These are phyloP conservation scores for Actias luna DNA, from an alignment of 2,888 invertebrate species.

Conservation along the genomic window DNA sequence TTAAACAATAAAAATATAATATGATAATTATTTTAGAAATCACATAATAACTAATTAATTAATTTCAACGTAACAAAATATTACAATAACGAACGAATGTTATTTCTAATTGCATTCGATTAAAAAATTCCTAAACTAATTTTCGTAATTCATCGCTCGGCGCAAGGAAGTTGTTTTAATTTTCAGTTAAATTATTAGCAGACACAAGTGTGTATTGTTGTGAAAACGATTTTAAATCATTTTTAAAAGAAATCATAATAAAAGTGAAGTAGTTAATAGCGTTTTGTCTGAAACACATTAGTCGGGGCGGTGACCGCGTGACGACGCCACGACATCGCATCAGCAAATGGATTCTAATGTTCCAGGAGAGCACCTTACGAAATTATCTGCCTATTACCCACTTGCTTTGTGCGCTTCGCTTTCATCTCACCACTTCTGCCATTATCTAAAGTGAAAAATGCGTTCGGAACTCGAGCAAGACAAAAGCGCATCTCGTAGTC, in stretches of 20 bases:
- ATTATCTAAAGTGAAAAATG: slow-evolving; percentile 57
- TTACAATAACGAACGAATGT: no score
- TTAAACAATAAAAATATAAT: no score
- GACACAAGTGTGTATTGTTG: neutral
- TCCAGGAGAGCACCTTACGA: slow-evolving; percentile 53
- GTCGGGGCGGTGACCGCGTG: neutral
- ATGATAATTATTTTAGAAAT: no score
- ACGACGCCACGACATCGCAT: slow-evolving; percentile 17
- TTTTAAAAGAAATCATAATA: neutral
- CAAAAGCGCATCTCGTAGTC: slow-evolving; percentile 8
- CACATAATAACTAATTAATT: no score
- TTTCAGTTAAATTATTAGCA: neutral
- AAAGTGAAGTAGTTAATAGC: neutral
- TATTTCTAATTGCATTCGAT: neutral
- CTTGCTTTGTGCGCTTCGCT: slow-evolving; percentile 70
- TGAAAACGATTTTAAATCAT: neutral
- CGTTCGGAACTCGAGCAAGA: neutral
- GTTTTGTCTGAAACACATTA: neutral
- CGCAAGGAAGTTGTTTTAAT: neutral
- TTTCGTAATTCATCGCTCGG: neutral
- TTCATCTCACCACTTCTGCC: slow-evolving; percentile 56
- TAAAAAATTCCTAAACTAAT: neutral
- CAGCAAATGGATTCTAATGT: slow-evolving; percentile 71
- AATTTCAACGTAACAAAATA: no score
- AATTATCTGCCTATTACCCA: slow-evolving; percentile 77